Evolutionary conservation across 2,797 vertebrate species (phyloP).

Genomic region (Todus mexicanus): DNA sequence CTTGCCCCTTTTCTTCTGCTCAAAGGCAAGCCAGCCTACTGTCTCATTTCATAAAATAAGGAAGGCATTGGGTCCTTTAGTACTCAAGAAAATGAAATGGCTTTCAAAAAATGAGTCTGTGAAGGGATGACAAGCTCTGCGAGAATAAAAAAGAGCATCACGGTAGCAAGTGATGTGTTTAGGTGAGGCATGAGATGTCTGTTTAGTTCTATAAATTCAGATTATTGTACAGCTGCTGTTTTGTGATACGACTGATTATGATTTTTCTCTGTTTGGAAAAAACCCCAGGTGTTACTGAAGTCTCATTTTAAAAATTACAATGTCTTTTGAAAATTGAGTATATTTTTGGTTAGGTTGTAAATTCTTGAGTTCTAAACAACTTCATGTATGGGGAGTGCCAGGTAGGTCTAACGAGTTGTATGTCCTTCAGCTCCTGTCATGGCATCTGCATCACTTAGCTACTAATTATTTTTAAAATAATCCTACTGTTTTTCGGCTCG

Average conservation of each 20-base stretch:
- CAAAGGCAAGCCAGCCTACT: background rate
- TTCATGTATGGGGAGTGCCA: background rate
- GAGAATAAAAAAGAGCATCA: background rate
- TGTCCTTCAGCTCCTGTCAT: background rate
- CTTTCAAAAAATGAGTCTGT: background rate
- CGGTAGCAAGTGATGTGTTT: background rate
- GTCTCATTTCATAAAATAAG: constrained; percentile 25
- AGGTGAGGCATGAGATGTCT: background rate
- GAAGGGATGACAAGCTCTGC: background rate
- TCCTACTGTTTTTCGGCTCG: background rate
- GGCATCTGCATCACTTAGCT: background rate
- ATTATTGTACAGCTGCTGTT: background rate
- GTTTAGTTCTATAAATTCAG: background rate
- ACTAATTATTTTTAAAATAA: background rate
- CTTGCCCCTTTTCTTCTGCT: background rate
- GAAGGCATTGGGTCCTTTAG: background rate
- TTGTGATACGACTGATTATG: background rate
- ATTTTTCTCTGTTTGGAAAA: background rate
- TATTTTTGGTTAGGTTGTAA: background rate
- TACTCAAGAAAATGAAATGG: background rate
- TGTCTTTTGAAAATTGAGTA: background rate
- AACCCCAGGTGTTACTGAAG: background rate
- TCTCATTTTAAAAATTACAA: background rate
- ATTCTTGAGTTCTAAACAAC: background rate
- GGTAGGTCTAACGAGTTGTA: background rate